These are phyloP conservation scores for Synergus umbraculus DNA, from an alignment of 2,888 invertebrate genomes.

Conservation along the genomic window DNA sequence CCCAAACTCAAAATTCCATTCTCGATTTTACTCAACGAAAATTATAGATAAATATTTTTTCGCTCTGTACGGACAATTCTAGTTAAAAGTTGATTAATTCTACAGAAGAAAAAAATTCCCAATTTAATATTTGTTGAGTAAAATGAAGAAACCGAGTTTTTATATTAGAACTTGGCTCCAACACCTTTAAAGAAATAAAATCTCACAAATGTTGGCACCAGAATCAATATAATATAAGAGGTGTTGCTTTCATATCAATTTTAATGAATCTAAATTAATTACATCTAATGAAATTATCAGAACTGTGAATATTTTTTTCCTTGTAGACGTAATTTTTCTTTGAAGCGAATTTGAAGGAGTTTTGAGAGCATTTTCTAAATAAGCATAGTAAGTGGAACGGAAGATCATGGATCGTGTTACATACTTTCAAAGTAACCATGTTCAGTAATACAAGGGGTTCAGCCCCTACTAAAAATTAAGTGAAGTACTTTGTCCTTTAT, in stretches of 20 bases:
- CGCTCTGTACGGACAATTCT: no score
- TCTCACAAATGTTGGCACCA: not conserved
- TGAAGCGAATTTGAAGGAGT: not conserved
- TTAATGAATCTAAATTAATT: no score
- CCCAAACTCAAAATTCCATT: not conserved
- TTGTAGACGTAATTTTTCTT: not conserved
- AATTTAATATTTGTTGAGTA: no score
- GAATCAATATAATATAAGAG: constrained; percentile 4
- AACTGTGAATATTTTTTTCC: no score
- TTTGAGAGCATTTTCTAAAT: not conserved
- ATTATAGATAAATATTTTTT: no score
- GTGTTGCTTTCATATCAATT: no score
- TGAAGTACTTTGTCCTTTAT: constrained; percentile 33
- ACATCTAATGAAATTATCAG: no score
- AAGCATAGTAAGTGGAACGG: constrained; percentile 13
- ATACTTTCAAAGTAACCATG: constrained; percentile 12
- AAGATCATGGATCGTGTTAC: not conserved
- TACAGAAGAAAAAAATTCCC: no score
- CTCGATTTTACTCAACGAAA: no score
- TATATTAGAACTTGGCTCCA: no score
- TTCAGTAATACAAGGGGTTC: constrained; percentile 12
- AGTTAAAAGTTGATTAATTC: no score
- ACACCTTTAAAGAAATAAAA: not conserved
- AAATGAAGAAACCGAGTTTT: no score
- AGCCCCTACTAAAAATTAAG: constrained; percentile 14